Base-by-base conservation (phyloP, 2,797 vertebrate species). In the Synaphobranchus kaupii region DNA sequence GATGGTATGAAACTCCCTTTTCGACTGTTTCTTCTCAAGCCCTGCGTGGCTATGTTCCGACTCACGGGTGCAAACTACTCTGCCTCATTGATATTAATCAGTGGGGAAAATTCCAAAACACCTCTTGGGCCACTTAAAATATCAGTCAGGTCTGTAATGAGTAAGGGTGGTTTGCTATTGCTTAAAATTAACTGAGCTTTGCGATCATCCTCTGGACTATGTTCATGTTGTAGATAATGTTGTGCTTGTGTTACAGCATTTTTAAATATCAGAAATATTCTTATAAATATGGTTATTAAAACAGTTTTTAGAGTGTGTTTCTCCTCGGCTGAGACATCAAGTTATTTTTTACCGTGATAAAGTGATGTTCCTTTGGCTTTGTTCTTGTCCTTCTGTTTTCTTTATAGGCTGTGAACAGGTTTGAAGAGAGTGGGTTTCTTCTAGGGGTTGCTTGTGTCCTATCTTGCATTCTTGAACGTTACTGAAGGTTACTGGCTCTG, bases 41-140 rank as follows among this genome's bases (percentile, higher is more conserved):
- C 84, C 87, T 86, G 83, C 39, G 20, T 80, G 4, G 88, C 83
- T 15, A n/a, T 44, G 80, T 85, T 8, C 66, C 20, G 68, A 39
- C 76, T 83, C n/a, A 71, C 34, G 34, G n/a, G n/a, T 84, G 17
- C 31, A 13, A 87, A 39, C 60, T 4, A 6, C 9, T 71, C 88
- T 86, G 28, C 22, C 44, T 28, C 60, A 60, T 31, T 82, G 83
- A 66, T 44, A 83, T 87, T 15, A 54, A 31, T 85, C 63, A 83
- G 2, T 20, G 66, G 13, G 31, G 87, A 89, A 60, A 58, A 78
- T 68, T 22, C 20, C 80, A 80, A 68, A 89, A 28, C n/a, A 52
- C 6, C 50, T 25, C 48, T 39, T 85, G 0, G 86, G 85, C 31
- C 66, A 89, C 48, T 39, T 90, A 58, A 87, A 85, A 47, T 78